Base-by-base conservation (phyloP, 2,113 vertebrate species). In the Chitala chitala region DNA sequence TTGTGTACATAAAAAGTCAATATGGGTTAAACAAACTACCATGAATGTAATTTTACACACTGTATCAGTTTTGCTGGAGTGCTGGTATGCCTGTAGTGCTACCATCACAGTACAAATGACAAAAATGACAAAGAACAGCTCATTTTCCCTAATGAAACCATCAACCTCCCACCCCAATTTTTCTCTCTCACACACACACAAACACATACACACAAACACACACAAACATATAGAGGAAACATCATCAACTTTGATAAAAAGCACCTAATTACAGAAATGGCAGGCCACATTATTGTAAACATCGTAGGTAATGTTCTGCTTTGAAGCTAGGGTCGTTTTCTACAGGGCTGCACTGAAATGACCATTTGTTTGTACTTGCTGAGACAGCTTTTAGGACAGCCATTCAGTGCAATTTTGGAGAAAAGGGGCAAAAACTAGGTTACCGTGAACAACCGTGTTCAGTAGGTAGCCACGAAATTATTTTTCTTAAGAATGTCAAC, bases 211-310 rank as follows among this genome's bases (percentile, higher is more conserved):
- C 3, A 56, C 17, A 56, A 17, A 56, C 1, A 56, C 9, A 56
- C 8, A 56, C 3, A 5, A 56, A 56, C 3, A 56, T n/a, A 56
- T 3, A 51, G 20, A 51, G 2, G 20, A 51, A 51, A 3, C 12
- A 51, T 15, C 20, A 13, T 66, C 63, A 10, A 20, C 58, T 20
- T 26, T 44, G 40, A 46, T 68, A 46, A 68, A 72, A 59, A n/a
- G 26, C 10, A 36, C 33, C 48, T 73, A 73, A 73, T 73, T 73
- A 9, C 17, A 63, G 71, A 73, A 72, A 61, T 73, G 29, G 71
- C 17, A 13, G 24, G 24, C 58, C 50, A 31, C 56, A 63, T 73
- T 73, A 38, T 38, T 73, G 71, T 50, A 36, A 63, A 63, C 56
- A 63, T 55, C 50, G 58, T 53, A 13, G 26, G 44, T 51, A 70